These are phyloP conservation scores for Raja brachyura DNA, from an alignment of 2,113 vertebrate species.

Conservation along the genomic window DNA sequence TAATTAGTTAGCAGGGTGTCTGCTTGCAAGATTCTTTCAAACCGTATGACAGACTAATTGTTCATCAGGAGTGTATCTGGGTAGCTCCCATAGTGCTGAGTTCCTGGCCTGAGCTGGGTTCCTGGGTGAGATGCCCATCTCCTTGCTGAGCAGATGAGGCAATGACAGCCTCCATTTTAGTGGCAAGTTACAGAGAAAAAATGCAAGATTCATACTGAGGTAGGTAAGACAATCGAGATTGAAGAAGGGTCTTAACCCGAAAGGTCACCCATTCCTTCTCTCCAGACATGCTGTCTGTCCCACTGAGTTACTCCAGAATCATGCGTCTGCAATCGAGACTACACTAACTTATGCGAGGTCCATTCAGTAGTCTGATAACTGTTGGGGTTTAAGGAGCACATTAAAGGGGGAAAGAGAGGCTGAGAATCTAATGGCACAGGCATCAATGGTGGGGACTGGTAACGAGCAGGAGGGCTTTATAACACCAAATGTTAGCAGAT, in stretches of 20 bases:
- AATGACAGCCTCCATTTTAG: not conserved
- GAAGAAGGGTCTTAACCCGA: too few species aligned
- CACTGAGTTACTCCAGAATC: too few species aligned
- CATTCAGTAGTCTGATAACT: too few species aligned
- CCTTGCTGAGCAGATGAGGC: not conserved
- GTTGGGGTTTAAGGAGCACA: not conserved
- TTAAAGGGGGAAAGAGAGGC: not conserved
- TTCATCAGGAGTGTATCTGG: not conserved
- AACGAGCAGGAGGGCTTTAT: not conserved
- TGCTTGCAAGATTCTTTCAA: not conserved
- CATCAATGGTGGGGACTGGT: not conserved
- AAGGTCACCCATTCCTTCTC: too few species aligned
- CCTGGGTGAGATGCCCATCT: too few species aligned
- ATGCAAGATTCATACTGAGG: not conserved
- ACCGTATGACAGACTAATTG: not conserved
- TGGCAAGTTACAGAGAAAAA: not conserved
- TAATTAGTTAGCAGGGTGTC: too few species aligned
- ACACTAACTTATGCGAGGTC: too few species aligned
- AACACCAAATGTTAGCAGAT: not conserved
- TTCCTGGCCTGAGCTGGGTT: not conserved
- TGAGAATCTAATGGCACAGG: not conserved
- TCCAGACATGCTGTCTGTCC: too few species aligned
- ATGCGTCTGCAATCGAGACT: too few species aligned
- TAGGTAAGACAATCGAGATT: too few species aligned
- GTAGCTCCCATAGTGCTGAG: not conserved